Percentiles rank a stretch among this genome's conserved stretches.
Conservation (phyloP, 2,797 vertebrate species). For the Neosalanx taihuensis region DNA sequence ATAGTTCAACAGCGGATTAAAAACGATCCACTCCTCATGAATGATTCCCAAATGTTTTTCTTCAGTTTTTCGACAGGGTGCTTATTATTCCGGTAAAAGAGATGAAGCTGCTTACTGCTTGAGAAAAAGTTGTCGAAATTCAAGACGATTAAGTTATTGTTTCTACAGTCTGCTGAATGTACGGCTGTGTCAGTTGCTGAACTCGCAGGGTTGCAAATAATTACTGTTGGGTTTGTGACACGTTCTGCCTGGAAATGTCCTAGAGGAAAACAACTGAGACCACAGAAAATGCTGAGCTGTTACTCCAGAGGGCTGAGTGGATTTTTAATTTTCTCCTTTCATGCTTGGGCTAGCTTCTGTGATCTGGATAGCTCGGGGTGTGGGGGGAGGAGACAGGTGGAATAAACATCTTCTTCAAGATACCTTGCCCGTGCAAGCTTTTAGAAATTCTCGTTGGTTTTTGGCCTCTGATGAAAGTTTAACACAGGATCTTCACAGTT, state of each 20-base stretch:
- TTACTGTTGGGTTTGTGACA: background rate
- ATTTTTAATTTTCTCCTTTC: background rate
- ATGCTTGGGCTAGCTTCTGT: background rate
- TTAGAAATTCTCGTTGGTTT: too few species aligned
- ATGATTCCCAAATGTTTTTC: background rate
- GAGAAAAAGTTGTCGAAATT: background rate
- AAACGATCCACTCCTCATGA: background rate
- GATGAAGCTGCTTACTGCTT: background rate
- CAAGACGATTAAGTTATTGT: background rate
- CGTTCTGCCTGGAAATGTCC: background rate
- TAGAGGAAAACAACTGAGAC: background rate
- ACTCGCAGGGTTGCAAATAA: background rate
- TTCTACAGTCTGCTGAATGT: constrained; percentile 2
- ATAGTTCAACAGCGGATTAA: background rate
- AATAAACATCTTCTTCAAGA: background rate
- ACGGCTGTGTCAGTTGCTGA: background rate
- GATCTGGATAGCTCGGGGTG: background rate
- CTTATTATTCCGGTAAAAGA: background rate
- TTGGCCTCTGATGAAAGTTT: too few species aligned
- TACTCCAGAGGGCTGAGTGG: background rate
- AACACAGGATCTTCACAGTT: too few species aligned
- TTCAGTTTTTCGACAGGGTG: too few species aligned
- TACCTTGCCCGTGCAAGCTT: background rate
- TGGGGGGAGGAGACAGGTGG: background rate
- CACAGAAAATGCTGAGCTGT: background rate